A percentile compares a stretch with the other conserved stretches of the same genome.
Evolutionary conservation across 2,113 vertebrate genomes (phyloP).

Genomic region (Saccopteryx bilineata): DNA sequence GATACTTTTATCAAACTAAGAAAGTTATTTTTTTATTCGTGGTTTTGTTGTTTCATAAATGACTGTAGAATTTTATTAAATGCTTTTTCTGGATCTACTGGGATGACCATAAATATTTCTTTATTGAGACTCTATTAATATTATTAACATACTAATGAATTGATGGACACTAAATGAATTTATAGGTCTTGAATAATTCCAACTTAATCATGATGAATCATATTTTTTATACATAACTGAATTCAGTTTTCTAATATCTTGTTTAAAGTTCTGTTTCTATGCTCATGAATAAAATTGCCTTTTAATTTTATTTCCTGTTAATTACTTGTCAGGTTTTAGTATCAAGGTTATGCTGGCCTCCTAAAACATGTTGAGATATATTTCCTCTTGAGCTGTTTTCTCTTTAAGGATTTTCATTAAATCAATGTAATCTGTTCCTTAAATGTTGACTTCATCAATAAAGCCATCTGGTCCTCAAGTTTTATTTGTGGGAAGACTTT

Average conservation of each 20-base stretch:
- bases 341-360: neutral
- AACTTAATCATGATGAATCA: neutral
- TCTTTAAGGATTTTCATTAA: neutral
- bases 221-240: neutral
- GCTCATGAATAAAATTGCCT: neutral
- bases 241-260: constrained; percentile 52
- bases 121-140: neutral
- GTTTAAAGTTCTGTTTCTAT: neutral
- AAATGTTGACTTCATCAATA: constrained; percentile 24
- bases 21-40: neutral
- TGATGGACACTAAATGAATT: neutral
- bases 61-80: constrained; percentile 10
- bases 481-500: constrained; percentile 32
- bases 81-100: constrained; percentile 9
- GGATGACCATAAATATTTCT: constrained; percentile 16
- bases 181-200: neutral
- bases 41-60: constrained; percentile 18
- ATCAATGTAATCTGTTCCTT: constrained; percentile 1
- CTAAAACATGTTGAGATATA: neutral
- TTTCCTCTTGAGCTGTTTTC: constrained; percentile 31
- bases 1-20: neutral
- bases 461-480: constrained; percentile 13
- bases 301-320: constrained; percentile 33
- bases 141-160: neutral
- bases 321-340: neutral